Evolutionary conservation across 2,888 invertebrate genomes (phyloP).

Genomic region (Drosophila percnosoma): DNA sequence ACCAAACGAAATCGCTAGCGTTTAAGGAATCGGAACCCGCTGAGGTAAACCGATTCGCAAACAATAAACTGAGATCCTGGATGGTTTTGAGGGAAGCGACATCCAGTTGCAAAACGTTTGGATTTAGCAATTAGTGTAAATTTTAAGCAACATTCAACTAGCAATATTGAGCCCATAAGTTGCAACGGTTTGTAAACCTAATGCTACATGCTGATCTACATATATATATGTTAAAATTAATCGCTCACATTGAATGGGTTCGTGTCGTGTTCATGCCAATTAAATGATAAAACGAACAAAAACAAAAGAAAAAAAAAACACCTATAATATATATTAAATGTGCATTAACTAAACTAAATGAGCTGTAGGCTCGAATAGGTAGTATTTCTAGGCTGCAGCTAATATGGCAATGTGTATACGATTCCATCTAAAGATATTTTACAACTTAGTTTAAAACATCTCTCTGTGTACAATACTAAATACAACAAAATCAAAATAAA

Average conservation of each 20-base stretch:
- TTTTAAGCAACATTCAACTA: constrained; percentile 41
- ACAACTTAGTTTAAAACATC: constrained; percentile 42
- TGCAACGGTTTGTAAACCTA: constrained; percentile 25
- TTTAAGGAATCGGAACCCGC: constrained; percentile 82
- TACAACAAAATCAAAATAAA: constrained; percentile 27
- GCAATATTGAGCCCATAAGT: constrained; percentile 39
- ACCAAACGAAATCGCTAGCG: constrained; percentile 85
- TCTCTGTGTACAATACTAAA: constrained; percentile 55
- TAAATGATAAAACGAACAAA: constrained; percentile 6
- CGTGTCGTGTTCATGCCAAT: constrained; percentile 39
- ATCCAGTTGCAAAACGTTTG: constrained; percentile 8
- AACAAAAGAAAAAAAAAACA: neutral
- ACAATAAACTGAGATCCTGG: constrained; percentile 32
- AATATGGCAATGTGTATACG: constrained; percentile 62
- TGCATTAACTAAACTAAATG: constrained; percentile 59
- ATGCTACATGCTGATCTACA: constrained; percentile 21
- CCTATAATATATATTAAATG: constrained; percentile 41
- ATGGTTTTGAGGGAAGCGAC: constrained; percentile 16
- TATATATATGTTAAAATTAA: constrained; percentile 20
- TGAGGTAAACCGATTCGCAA: constrained; percentile 82
- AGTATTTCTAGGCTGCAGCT: constrained; percentile 29
- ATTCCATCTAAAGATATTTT: constrained; percentile 55
- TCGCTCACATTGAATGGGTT: constrained; percentile 48
- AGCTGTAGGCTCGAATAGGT: constrained; percentile 31
- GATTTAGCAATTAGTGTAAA: constrained; percentile 36